A percentile compares a stretch with the other conserved stretches of the same genome.
Conservation (phyloP, 2,888 invertebrate genomes). For the Cosmia trapezina region DNA sequence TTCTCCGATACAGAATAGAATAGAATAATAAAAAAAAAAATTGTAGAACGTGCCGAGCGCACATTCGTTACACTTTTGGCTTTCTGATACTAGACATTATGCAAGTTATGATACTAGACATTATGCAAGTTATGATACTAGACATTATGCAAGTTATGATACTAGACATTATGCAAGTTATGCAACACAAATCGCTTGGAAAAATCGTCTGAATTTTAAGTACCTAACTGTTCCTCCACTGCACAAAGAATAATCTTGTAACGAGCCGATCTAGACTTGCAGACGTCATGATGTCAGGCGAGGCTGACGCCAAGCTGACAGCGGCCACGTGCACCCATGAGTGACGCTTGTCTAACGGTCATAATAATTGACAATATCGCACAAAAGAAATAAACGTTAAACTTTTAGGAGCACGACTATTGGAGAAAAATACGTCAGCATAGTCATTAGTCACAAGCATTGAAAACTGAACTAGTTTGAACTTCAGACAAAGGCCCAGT, state of each 20-base stretch:
- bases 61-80: not conserved
- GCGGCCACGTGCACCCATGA: slow-evolving; percentile 13
- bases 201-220: not conserved
- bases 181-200: not conserved
- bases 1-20: not conserved
- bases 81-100: not conserved
- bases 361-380: slow-evolving; percentile 31
- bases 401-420: not conserved
- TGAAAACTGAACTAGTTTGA: not conserved
- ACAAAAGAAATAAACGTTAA: slow-evolving; percentile 38
- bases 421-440: slow-evolving; percentile 2
- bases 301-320: slow-evolving; percentile 43
- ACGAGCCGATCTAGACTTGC: slow-evolving; percentile 37
- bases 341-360: slow-evolving; percentile 30
- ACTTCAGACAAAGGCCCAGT: not conserved
- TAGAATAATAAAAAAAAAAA: not conserved
- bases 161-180: not conserved
- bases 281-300: slow-evolving; percentile 17
- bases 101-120: no score
- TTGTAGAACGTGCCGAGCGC: not conserved
- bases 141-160: not conserved
- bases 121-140: no score
- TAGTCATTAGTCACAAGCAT: not conserved
- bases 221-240: not conserved
- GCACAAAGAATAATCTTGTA: slow-evolving; percentile 17